phyloP scores from a whole-genome alignment of 2,888 invertebrate species.

The Drosophila engyochracea region DNA sequence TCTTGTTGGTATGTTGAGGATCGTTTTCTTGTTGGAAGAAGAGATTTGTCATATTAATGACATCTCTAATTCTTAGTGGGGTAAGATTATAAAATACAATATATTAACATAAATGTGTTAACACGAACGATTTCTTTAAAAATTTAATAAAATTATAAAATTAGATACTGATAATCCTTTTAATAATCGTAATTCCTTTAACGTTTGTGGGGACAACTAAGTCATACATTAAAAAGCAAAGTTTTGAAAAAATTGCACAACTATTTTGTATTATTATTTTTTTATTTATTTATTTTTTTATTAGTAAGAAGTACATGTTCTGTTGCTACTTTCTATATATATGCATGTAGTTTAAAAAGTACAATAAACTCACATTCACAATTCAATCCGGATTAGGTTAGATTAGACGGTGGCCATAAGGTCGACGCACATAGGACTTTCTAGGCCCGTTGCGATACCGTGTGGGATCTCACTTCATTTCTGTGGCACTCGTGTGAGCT shows the following conservation, averaged over 20 bases:
- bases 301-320: too few species aligned
- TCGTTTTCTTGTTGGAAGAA: neutral
- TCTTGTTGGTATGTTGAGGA: neutral
- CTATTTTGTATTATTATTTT: too few species aligned
- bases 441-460: neutral
- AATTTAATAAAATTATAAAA: neutral
- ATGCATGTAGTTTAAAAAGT: neutral
- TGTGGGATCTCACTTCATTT: neutral
- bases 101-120: neutral
- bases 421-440: rapidly evolving
- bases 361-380: neutral
- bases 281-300: too few species aligned
- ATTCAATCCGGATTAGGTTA: neutral
- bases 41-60: neutral
- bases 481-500: neutral
- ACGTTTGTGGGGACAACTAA: too few species aligned
- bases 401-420: neutral
- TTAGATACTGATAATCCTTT: neutral
- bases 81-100: neutral
- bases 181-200: neutral
- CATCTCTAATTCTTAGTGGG: neutral
- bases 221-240: too few species aligned
- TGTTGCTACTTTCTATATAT: too few species aligned
- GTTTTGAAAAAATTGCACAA: too few species aligned
- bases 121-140: neutral